A percentile compares a stretch with the other conserved stretches of the same genome.
Conservation (phyloP, 2,113 vertebrate species). For the Anhinga rufa region DNA sequence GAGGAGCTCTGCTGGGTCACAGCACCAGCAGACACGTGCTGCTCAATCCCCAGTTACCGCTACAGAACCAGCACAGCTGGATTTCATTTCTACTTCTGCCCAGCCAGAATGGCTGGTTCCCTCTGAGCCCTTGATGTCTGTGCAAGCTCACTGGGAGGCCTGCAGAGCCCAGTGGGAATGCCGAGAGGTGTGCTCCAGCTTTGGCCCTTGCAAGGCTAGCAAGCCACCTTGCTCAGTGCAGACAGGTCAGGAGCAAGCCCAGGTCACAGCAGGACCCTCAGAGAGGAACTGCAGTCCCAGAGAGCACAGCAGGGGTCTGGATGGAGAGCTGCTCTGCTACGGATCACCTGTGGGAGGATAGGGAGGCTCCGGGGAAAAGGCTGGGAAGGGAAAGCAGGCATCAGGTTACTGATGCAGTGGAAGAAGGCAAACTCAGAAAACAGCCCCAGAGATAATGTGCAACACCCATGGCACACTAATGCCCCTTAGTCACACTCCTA, state of each 20-base stretch:
- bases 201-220: neutral
- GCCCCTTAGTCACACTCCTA: neutral
- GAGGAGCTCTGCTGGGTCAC: neutral
- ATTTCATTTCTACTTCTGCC: neutral
- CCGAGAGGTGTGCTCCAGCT: neutral
- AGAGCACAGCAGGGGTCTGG: neutral
- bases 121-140: neutral
- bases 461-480: neutral
- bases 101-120: neutral
- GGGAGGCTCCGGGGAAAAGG: neutral
- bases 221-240: neutral
- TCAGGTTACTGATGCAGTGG: neutral
- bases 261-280: neutral
- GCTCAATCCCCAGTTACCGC: neutral
- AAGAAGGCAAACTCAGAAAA: neutral
- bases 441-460: neutral
- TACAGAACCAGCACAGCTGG: neutral
- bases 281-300: neutral
- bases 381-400: neutral
- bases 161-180: neutral
- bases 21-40: neutral
- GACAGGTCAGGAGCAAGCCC: accelerated
- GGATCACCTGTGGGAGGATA: neutral
- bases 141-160: neutral
- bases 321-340: neutral